These are phyloP conservation scores for Liasis olivaceus DNA, from an alignment of 2,797 vertebrate species.

Conservation along the genomic window DNA sequence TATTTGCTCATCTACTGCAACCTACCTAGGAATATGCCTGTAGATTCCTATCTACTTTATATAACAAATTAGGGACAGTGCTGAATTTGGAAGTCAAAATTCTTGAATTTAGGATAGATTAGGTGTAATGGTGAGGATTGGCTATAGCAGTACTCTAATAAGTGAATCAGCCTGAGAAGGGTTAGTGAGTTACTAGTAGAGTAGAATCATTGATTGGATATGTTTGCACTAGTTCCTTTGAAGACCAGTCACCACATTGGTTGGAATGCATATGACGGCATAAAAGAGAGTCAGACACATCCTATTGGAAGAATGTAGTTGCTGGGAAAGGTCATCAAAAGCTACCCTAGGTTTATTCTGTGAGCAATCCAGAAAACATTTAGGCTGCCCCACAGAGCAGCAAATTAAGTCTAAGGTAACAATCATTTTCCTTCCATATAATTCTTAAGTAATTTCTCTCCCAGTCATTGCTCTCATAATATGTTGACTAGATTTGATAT, in stretches of 20 bases:
- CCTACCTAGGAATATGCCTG: background rate
- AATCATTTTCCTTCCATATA: background rate
- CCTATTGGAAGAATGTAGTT: background rate
- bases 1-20: background rate
- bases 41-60: background rate
- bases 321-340: background rate
- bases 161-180: background rate
- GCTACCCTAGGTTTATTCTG: background rate
- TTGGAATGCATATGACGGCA: background rate
- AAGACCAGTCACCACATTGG: background rate
- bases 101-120: conserved; percentile 7
- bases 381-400: background rate
- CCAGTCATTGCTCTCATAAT: background rate
- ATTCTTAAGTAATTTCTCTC: background rate
- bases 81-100: background rate
- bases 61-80: background rate
- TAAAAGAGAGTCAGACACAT: background rate
- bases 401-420: background rate
- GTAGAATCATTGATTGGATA: background rate
- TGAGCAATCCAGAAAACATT: background rate
- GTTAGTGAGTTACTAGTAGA: background rate
- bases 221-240: background rate
- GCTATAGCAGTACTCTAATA: background rate
- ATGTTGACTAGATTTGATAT: background rate
- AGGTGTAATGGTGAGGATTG: background rate